phyloP scores from a whole-genome alignment of 2,797 vertebrate genomes.

The Eupleurogrammus muticus region DNA sequence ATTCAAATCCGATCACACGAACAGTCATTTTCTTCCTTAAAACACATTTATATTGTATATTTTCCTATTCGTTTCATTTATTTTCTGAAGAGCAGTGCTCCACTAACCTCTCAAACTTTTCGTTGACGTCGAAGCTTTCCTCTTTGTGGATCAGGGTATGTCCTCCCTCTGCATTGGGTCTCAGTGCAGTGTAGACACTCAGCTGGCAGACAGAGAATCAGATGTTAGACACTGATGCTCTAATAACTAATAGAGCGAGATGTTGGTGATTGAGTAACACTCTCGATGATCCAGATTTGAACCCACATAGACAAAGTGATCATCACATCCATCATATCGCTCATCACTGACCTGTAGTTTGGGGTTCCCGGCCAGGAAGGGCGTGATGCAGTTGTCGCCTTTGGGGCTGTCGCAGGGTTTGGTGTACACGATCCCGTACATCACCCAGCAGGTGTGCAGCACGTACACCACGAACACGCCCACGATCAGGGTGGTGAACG shows the following conservation, averaged over 20 bases:
- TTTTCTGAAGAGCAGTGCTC: background rate
- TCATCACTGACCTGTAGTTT: constrained; percentile 89
- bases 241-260: background rate
- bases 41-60: background rate
- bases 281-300: no score
- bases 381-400: constrained; percentile 86
- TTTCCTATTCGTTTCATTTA: background rate
- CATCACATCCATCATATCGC: no score
- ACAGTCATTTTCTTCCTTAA: background rate
- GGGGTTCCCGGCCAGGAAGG: constrained; percentile 89
- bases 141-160: constrained; percentile 92
- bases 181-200: constrained; percentile 90
- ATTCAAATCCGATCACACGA: background rate
- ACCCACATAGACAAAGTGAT: background rate
- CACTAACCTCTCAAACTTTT: constrained; percentile 92
- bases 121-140: constrained; percentile 91
- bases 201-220: constrained; percentile 78
- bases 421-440: constrained; percentile 97
- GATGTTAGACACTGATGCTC: background rate
- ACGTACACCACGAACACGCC: constrained; percentile 96
- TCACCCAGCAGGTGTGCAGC: constrained; percentile 97
- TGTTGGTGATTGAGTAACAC: background rate
- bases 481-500: constrained; percentile 93
- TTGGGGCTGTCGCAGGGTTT: constrained; percentile 88
- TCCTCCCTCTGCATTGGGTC: constrained; percentile 89